Base-by-base conservation (phyloP, 2,888 invertebrate species). In the Folsomia manolachei region DNA sequence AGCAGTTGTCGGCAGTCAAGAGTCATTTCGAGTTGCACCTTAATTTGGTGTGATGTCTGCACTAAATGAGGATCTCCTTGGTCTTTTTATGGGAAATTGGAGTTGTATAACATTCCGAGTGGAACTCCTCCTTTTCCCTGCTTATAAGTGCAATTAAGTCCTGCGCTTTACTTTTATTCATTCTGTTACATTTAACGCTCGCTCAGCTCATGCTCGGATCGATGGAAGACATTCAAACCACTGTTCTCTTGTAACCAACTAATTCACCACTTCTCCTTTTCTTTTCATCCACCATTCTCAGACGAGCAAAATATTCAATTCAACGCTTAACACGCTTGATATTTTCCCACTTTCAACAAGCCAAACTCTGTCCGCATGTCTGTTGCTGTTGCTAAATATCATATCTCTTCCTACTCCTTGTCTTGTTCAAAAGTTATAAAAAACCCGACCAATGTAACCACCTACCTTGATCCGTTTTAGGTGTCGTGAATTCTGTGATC, bases 131-230 rank as follows among this genome's bases (percentile, higher is more conserved):
- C 80, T 80, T 79, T 80, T 78, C 77, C 76, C 75, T 80, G 80
- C 80, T 78, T 74, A 14, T 69, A 66, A 73, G 67, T 75, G 77
- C 78, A 79, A 79, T 79, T 80, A 80, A 80, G 74, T 76, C 78
- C 73, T 78, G 77, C 78, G 78, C 79, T 79, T 71, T 76, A 70
- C 75, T 72, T 76, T 76, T 74, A 76, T 76, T 76, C 76, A 76
- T 72, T 76, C 74, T 64, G 70, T 74, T 70, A 64, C 66, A 76
- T 78, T 79, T 78, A 79, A 78, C 79, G 79, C 79, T n/a, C n/a
- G n/a, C n/a, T n/a, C n/a, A n/a, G n/a, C n/a, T 79, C 80, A 80
- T 80, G 80, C 80, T 77, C 78, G 77, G 80, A 79, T 80, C 80
- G 80, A 80, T 80, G 71, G 75, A 73, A 78, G 78, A 77, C 75